Evolutionary conservation across 2,888 invertebrate species (phyloP).

Genomic region (Diplazon laetatorius): DNA sequence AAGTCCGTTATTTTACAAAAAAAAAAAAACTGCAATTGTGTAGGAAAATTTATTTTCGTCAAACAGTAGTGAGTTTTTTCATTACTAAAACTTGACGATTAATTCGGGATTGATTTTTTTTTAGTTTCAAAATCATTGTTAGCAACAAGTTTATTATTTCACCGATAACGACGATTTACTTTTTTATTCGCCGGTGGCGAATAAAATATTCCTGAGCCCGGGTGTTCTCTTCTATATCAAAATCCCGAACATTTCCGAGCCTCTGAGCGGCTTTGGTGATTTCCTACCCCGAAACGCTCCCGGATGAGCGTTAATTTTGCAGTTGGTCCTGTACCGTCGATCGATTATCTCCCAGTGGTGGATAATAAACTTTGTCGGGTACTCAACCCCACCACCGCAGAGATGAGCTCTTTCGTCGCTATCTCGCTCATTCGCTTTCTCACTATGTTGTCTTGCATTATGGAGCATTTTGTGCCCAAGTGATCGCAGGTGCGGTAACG

Average conservation of each 20-base stretch:
- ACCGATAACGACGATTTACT: not conserved
- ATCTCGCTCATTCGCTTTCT: constrained; percentile 29
- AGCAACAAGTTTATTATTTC: too few relatives aligned
- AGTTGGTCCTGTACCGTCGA: constrained; percentile 59
- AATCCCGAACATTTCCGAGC: too few relatives aligned
- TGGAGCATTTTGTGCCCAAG: constrained; percentile 19
- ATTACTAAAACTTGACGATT: not conserved
- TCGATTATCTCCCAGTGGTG: constrained; percentile 63
- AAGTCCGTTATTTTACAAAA: not conserved
- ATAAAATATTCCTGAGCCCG: too few relatives aligned
- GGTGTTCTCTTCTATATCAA: too few relatives aligned
- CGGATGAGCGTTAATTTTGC: constrained; percentile 67
- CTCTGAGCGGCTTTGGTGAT: constrained; percentile 25
- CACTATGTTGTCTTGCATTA: constrained; percentile 1
- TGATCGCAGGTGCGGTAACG: constrained; percentile 33
- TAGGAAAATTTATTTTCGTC: not conserved
- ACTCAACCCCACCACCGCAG: constrained; percentile 3
- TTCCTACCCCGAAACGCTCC: constrained; percentile 26
- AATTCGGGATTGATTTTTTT: not conserved
- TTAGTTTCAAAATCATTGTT: too few relatives aligned
- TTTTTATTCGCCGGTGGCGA: too few relatives aligned
- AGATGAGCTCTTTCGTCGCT: constrained; percentile 20
- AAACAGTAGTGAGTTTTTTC: too few relatives aligned
- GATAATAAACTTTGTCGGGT: constrained; percentile 55
- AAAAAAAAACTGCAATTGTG: not conserved